Base-by-base conservation (phyloP, 1,140 invertebrate species). In the Drosophila pandora region DNA sequence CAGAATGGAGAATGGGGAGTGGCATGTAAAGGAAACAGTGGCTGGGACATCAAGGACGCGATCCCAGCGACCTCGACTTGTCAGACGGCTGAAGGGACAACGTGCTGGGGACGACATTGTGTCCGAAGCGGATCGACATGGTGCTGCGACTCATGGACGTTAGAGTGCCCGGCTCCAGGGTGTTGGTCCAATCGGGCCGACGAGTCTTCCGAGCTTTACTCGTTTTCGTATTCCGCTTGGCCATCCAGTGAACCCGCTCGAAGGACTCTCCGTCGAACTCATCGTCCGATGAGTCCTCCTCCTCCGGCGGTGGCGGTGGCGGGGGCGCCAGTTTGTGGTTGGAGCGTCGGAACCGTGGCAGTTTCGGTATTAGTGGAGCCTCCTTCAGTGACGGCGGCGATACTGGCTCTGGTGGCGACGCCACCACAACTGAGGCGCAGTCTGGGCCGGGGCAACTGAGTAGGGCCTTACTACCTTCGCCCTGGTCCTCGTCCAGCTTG, bases 401-500 rank as follows among this genome's bases (percentile, higher is more conserved):
- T 32, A 8, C 10, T 2, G 32, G 32, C 2, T 2, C 8, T 8
- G 8, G 8, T 8, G 4, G 5, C 6, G 4, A 13, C 0, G 9
- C n/a, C 10, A 9, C 2, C 7, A 22, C 2, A 2, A 41, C 25
- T 0, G 58, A 17, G 1, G n/a, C 6, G 22, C 72, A 60, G n/a
- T 76, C 62, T 1, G 72, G 72, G 0, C 21, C 69, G n/a, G 39
- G 43, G 13, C 72, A 75, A 2, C 8, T 4, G 2, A 58, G 8
- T 0, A 34, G 28, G 25, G 45, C 28, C 8, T 8, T 10, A 2
- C 8, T 10, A 3, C 6, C 28, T 2, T 32, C 54, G 1, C 0
- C 12, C n/a, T 57, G 22, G 1, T 56, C 60, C 12, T 74, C 52
- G 13, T 70, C 62, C 13, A 72, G 7, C 5, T 49, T n/a, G 1